Evolutionary conservation across 1,140 invertebrate species (phyloP), one percentile per base, ranked within the genome.

Genomic region (Aphelinus atriplicis): DNA sequence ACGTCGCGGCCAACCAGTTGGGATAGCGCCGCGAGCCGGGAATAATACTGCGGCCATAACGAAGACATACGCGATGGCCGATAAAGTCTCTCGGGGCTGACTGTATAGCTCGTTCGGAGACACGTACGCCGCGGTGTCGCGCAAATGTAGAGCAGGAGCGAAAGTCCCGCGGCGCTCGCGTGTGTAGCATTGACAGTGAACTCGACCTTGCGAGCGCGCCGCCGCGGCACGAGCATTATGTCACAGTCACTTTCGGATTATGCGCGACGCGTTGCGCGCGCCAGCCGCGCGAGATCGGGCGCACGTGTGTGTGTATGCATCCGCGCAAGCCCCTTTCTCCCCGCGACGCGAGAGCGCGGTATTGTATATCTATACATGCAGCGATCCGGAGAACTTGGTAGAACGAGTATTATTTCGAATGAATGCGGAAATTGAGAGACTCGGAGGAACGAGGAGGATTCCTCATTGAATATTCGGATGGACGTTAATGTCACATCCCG

Each of bases 211-310:
- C 26, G 26, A 26, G 26, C 51, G 51, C 4, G 51, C 51, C 9
- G 61, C 46, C 61, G 61, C 61, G 61, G 10, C 61, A 26, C 26
- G 26, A 26, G 26, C 26, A 26, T 63, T 63, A 63, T 63, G 61
- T 63, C 61, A 63, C 43, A 45, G 46, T 43, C 61, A 63, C 61
- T 47, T 63, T 63, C 61, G 61, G 48, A 63, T 63, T 63, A 63
- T 3, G 46, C 61, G 61, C 26, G 45, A 43, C 58, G 61, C 43
- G 61, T 63, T 63, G 45, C 60, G 60, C 60, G 43, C 2, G 60
- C 26, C 57, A 2, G 57, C 26, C 26, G 26, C n/a, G n/a, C 2
- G 58, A 43, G 9, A 60, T 60, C 51, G 51, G 4, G 9, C 51
- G 51, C 4, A 5, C 9, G 51, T 9, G 4, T 53, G 4, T 53